phyloP scores from a whole-genome alignment of 2,113 vertebrate species.

The Platichthys stellatus region DNA sequence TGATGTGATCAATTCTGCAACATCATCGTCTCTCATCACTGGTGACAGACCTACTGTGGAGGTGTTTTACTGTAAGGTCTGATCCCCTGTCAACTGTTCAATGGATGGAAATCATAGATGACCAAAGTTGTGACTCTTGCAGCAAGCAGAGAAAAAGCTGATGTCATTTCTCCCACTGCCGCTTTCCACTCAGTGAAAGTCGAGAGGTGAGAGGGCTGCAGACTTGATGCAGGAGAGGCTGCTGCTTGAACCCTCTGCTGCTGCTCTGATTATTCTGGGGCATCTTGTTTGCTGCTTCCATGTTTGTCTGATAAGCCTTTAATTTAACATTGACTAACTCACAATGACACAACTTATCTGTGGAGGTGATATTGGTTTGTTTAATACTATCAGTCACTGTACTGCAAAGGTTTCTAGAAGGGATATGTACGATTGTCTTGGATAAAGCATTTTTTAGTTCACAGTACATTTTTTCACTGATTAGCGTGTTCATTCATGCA shows the following conservation, averaged over 20 bases:
- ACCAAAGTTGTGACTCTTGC: not conserved
- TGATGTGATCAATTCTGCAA: too few species aligned
- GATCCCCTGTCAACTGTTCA: too few species aligned
- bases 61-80: too few species aligned
- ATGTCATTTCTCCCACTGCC: conserved; percentile 13
- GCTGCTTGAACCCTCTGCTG: not conserved
- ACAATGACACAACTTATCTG: conserved; percentile 8
- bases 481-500: not conserved
- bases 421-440: not conserved
- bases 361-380: conserved; percentile 11
- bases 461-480: not conserved
- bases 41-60: too few species aligned
- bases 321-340: conserved; percentile 6
- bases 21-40: too few species aligned
- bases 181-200: too few species aligned
- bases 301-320: conserved; percentile 26
- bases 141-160: conserved; percentile 37
- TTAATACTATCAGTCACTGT: not conserved
- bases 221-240: not conserved
- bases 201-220: too few species aligned
- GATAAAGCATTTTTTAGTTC: not conserved
- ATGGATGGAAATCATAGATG: too few species aligned
- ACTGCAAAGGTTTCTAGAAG: not conserved
- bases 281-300: not conserved
- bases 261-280: conserved; percentile 4